A percentile compares a stretch with the other conserved stretches of the same genome.
Conservation (phyloP, 2,113 vertebrate species). For the Drymodes brunneopygia region DNA sequence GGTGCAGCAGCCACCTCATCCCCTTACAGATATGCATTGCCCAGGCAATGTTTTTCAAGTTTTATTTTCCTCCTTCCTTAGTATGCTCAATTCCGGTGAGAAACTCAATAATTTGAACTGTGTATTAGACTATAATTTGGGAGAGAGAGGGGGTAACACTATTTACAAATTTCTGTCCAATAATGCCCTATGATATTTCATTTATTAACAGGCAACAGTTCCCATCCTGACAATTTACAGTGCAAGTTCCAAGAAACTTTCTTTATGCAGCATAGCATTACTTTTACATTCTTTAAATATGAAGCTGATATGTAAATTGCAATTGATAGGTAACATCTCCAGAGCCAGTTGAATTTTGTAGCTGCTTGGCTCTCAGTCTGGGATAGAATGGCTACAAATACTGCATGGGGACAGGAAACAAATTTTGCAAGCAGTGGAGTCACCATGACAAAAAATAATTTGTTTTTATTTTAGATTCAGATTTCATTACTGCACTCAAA, state of each 20-base stretch:
- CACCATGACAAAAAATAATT: constrained; percentile 84
- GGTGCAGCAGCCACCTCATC: constrained; percentile 31
- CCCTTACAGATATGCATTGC: constrained; percentile 7
- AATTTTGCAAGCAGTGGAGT: constrained; percentile 77
- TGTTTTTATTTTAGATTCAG: constrained; percentile 84
- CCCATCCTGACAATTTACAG: constrained; percentile 28
- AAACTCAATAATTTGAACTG: not conserved
- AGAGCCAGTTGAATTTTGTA: constrained; percentile 24
- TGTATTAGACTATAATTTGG: not conserved
- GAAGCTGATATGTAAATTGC: not conserved
- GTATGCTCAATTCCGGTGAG: not conserved
- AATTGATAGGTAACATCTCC: not conserved
- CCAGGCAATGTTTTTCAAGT: not conserved
- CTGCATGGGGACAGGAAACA: constrained; percentile 60
- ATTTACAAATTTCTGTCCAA: not conserved
- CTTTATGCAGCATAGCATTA: not conserved
- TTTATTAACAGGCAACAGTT: constrained; percentile 40
- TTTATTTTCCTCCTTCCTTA: not conserved
- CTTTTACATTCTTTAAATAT: constrained; percentile 24
- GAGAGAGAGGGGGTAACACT: not conserved
- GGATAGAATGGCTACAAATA: constrained; percentile 21
- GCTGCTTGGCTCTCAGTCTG: not conserved
- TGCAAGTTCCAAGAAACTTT: not conserved
- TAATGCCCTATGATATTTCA: not conserved
- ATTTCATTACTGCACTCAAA: constrained; percentile 83